Conservation (phyloP, 2,113 vertebrate genomes). For the Lophura nycthemera region DNA sequence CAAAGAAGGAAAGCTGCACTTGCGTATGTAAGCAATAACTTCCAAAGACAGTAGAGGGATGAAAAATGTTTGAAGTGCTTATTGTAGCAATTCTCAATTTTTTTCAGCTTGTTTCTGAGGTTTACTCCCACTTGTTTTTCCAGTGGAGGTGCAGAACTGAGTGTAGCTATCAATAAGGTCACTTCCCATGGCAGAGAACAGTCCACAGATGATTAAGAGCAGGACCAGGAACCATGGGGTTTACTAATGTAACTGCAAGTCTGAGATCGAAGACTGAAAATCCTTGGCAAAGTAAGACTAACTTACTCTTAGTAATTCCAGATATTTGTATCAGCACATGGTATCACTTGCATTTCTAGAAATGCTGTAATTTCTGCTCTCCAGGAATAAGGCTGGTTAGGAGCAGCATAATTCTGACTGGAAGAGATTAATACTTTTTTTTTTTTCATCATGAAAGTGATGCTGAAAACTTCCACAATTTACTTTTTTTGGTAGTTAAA, state of each 20-base stretch:
- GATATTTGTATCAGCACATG: not conserved
- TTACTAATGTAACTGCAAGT: not conserved
- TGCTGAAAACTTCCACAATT: not conserved
- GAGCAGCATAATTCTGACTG: not conserved
- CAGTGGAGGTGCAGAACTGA: not conserved
- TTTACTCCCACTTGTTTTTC: not conserved
- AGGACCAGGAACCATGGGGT: accelerated
- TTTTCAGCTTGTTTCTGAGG: not conserved
- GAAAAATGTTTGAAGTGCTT: not conserved
- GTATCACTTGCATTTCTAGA: not conserved
- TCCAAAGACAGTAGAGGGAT: not conserved
- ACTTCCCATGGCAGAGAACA: not conserved
- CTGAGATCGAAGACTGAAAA: not conserved
- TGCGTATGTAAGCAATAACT: not conserved
- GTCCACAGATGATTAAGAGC: not conserved
- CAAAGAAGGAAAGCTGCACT: not conserved
- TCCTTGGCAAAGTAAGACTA: not conserved
- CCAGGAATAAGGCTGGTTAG: not conserved
- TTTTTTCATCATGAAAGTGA: not conserved
- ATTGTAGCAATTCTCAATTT: not conserved
- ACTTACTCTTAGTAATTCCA: not conserved
- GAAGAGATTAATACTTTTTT: not conserved
- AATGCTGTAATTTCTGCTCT: not conserved
- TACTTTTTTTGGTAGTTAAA: not conserved
- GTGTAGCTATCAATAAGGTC: accelerated